phyloP scores from a whole-genome alignment of 1,140 invertebrate genomes.

The Macrobrachium rosenbergii region DNA sequence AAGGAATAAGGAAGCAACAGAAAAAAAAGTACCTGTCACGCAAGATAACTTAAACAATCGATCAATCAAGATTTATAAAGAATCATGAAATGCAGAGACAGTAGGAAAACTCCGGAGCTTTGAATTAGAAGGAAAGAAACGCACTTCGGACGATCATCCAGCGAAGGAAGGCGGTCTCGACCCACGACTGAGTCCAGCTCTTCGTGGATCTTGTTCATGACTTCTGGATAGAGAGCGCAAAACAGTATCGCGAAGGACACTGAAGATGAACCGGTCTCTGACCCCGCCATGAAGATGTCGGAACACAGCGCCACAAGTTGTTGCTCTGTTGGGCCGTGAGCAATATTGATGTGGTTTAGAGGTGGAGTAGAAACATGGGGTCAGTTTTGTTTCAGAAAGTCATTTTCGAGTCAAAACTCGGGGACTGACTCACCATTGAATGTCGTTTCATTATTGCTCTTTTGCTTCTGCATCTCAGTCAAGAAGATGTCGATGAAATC shows the following conservation, averaged over 20 bases:
- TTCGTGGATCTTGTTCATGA: slow-evolving; percentile 85
- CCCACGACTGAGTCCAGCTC: slow-evolving; percentile 91
- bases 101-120: slow-evolving; percentile 72
- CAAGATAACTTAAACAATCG: too few species aligned
- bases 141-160: slow-evolving; percentile 85
- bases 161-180: slow-evolving; percentile 78
- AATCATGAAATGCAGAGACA: too few species aligned
- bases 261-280: slow-evolving; percentile 48
- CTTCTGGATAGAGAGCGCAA: slow-evolving; percentile 86
- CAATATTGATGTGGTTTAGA: not conserved
- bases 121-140: slow-evolving; percentile 86
- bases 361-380: not conserved
- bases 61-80: too few species aligned
- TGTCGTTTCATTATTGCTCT: slow-evolving; percentile 38
- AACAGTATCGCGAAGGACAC: slow-evolving; percentile 53
- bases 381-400: too few species aligned
- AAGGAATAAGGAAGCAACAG: too few species aligned
- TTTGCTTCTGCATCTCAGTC: slow-evolving; percentile 67
- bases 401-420: not conserved
- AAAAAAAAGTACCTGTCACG: too few species aligned
- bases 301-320: slow-evolving; percentile 65
- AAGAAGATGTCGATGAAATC: slow-evolving; percentile 72
- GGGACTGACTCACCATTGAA: slow-evolving; percentile 40
- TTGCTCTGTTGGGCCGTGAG: slow-evolving; percentile 41
- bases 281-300: slow-evolving; percentile 76